phyloP scores from a whole-genome alignment of 2,888 invertebrate genomes.

The Zootermopsis nevadensis region DNA sequence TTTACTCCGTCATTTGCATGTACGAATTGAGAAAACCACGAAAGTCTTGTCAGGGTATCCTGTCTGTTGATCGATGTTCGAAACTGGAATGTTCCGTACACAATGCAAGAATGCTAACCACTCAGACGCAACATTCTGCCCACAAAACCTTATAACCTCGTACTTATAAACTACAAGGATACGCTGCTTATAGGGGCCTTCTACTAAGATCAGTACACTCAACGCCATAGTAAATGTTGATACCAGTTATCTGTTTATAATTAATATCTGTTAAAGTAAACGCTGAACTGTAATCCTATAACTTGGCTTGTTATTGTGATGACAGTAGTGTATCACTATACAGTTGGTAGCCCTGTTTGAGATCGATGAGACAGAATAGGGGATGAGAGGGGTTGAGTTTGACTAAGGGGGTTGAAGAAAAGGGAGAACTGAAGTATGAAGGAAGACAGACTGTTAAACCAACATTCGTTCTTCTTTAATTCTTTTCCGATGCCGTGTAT shows the following conservation, averaged over 20 bases:
- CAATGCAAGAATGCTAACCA: no score
- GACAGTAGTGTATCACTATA: constrained; percentile 1
- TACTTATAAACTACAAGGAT: no score
- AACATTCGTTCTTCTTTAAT: constrained; percentile 12
- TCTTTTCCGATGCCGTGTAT: constrained; percentile 23
- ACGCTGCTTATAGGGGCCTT: background rate
- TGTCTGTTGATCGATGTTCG: no score
- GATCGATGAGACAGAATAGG: constrained; percentile 39
- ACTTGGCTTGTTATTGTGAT: constrained; percentile 3
- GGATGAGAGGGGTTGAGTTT: constrained; percentile 22
- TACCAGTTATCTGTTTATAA: background rate
- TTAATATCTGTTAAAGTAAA: background rate
- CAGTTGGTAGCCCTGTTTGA: constrained; percentile 35
- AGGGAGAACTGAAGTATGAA: background rate
- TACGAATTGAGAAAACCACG: no score
- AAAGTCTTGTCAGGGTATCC: no score
- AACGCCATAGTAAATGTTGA: background rate
- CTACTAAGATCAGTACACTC: background rate
- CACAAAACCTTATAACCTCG: no score
- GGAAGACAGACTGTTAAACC: constrained; percentile 14
- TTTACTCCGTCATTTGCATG: no score
- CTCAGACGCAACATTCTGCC: no score
- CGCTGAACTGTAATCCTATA: background rate
- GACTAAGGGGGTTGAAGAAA: constrained; percentile 14
- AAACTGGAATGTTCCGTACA: no score